phyloP scores from a whole-genome alignment of 1,140 invertebrate genomes.

The Acromyrmex echinatior region DNA sequence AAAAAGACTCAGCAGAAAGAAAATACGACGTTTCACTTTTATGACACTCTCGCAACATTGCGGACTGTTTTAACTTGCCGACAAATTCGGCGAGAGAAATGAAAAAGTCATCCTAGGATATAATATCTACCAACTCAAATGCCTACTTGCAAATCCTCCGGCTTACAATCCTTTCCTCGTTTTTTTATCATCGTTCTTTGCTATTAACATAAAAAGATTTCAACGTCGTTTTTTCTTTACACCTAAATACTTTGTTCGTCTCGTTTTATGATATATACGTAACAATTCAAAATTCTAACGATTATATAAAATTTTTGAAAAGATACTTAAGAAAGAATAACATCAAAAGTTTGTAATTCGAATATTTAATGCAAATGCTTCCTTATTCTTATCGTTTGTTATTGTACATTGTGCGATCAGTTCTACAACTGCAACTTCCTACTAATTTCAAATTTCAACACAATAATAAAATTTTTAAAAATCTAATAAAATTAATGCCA shows the following conservation, averaged over 20 bases:
- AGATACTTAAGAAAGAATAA: not conserved
- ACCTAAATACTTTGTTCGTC: not conserved
- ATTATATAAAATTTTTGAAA: not conserved
- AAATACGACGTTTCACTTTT: constrained; percentile 50
- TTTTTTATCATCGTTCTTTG: not conserved
- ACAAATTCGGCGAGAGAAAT: constrained; percentile 50
- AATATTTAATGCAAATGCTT: not conserved
- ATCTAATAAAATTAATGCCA: not conserved
- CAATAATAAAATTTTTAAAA: not conserved
- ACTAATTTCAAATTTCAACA: too few relatives aligned
- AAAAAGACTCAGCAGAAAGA: not conserved
- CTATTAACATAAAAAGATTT: not conserved
- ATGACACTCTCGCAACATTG: constrained; percentile 26
- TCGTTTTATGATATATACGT: not conserved
- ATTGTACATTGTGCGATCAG: too few relatives aligned
- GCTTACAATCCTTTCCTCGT: not conserved
- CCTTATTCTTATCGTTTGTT: not conserved
- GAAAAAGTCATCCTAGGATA: constrained; percentile 30
- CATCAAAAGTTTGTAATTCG: not conserved
- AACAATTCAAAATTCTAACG: not conserved
- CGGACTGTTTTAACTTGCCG: constrained; percentile 43
- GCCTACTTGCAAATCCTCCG: constrained; percentile 13
- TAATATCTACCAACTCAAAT: constrained; percentile 15
- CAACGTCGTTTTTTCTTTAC: not conserved
- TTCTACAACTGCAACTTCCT: too few relatives aligned